Conservation (phyloP, 2,113 vertebrate species). For the Eonycteris spelaea region DNA sequence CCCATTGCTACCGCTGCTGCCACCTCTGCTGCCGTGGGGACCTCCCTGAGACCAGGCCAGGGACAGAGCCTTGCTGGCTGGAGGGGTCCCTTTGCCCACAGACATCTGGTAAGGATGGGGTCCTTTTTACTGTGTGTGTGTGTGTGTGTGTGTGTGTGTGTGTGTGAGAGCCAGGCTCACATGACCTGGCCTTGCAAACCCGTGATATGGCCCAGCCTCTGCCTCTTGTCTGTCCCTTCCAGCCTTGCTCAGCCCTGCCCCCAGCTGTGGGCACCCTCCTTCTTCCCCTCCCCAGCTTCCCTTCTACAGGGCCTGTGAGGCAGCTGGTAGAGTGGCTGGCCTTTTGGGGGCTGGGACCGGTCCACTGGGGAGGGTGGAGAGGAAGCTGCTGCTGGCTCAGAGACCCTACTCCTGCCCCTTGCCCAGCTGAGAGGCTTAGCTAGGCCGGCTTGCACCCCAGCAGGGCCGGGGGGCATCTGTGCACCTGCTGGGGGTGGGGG, state of each 20-base stretch:
- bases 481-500: neutral
- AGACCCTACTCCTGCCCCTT: neutral
- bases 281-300: neutral
- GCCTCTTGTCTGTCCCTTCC: neutral
- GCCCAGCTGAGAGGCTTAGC: neutral
- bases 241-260: neutral
- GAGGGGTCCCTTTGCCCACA: neutral
- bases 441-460: neutral
- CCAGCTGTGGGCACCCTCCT: neutral
- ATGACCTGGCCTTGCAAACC: neutral
- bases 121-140: neutral
- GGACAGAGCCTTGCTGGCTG: neutral
- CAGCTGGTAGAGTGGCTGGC: neutral
- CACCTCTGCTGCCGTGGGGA: neutral
- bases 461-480: neutral
- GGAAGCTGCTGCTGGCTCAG: neutral
- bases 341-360: neutral
- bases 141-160: neutral
- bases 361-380: neutral
- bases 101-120: conserved; percentile 63
- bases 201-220: neutral
- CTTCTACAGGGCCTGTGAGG: neutral
- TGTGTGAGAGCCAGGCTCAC: neutral
- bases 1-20: neutral
- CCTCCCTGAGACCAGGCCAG: conserved; percentile 19